These are phyloP conservation scores for Desmophyllum pertusum DNA, from an alignment of 92 coral and sea anemone species.

Conservation along the genomic window DNA sequence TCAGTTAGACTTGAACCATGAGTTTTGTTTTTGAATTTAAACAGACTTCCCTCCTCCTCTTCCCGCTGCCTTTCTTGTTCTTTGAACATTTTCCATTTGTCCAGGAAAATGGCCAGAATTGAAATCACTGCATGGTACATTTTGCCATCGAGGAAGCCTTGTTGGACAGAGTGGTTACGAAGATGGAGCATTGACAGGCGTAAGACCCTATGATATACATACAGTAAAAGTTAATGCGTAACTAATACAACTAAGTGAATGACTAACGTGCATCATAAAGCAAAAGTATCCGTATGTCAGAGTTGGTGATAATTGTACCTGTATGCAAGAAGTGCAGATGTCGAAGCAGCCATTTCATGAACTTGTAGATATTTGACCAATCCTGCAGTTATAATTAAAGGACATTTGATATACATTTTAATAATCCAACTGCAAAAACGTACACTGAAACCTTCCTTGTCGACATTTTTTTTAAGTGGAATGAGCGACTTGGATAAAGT, in stretches of 20 bases:
- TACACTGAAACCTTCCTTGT: background rate
- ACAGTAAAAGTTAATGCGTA: background rate
- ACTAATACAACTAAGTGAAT: background rate
- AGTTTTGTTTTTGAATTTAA: constrained; percentile 67
- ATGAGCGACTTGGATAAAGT: too few species aligned
- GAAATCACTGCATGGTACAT: constrained; percentile 35
- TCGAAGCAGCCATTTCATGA: constrained; percentile 2
- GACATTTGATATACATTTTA: background rate
- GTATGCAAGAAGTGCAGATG: constrained; percentile 21
- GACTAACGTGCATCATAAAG: background rate
- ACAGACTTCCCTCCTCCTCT: constrained; percentile 86
- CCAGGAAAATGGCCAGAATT: constrained; percentile 53
- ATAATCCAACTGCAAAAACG: background rate
- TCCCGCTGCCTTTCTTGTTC: constrained; percentile 73
- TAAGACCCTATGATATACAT: constrained; percentile 43
- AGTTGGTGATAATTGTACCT: background rate
- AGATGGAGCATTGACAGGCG: constrained; percentile 67
- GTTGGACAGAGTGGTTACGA: constrained; percentile 58
- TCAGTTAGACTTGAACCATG: constrained; percentile 66
- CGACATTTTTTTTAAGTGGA: too few species aligned
- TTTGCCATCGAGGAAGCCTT: constrained; percentile 60
- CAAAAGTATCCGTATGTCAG: background rate
- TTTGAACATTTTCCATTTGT: constrained; percentile 71
- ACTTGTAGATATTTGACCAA: background rate
- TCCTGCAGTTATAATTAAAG: constrained; percentile 1